Base-by-base conservation (phyloP, 2,888 invertebrate species). In the Drosophila rellima region DNA sequence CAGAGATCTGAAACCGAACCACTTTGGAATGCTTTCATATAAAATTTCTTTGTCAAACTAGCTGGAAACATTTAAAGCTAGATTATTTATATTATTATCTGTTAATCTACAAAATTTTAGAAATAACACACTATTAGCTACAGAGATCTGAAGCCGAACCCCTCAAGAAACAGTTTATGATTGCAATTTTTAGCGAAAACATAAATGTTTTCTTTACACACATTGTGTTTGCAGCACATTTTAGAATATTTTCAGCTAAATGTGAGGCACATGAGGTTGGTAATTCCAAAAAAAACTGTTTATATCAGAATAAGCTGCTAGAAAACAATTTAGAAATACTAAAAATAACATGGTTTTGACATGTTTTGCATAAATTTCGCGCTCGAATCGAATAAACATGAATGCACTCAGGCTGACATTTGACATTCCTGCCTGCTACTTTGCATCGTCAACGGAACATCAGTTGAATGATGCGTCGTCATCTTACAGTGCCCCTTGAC, bases 351-450 rank as follows among this genome's bases (percentile, higher is more conserved):
- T 7, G 35, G 29, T 3, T 13, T 33, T 44, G 17, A 40, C 18
- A 31, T 52, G 56, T 33, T 54, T 31, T 11, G 40, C 37, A 23
- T 59, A 45, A 31, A 55, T 50, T 26, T 51, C 23, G n/a, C 7
- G 13, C 7, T 39, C 7, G 20, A 56, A 42, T 47, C 59, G 17
- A 55, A 67, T 54, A 59, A 54, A 31, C 45, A 33, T 51, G 17
- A 37, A 17, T 45, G 47, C 23, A 40, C 42, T 65, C 50, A 23
- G 40, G 7, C 35, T 35, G 54, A 65, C 61, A 51, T 61, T 73
- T 62, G 78, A 40, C 78, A 68, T 47, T 56, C 44, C 23, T 20
- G 23, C 40, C 23, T 23, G 42, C 52, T 59, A 15, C 37, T 47
- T 47, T 17, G 50, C 69, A 74, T 55, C 67, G 45, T 17, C 51